Conservation (phyloP, 2,797 vertebrate species). For the Parauchenoglanis ngamensis region DNA sequence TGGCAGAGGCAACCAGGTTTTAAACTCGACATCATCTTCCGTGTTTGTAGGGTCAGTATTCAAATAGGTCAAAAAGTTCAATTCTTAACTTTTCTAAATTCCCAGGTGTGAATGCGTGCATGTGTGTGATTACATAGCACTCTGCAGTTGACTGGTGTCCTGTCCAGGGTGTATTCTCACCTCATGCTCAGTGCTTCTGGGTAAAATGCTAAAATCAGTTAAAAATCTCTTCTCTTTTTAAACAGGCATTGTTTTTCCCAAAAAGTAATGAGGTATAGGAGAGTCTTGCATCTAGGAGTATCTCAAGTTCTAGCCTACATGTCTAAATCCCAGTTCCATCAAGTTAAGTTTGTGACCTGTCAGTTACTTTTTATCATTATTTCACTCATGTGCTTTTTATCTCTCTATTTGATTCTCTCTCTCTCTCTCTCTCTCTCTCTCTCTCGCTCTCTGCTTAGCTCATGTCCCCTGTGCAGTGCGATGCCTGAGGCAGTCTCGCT, state of each 20-base stretch:
- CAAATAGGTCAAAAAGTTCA: neutral
- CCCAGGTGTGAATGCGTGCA: neutral
- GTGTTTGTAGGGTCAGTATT: neutral
- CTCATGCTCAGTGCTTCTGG: neutral
- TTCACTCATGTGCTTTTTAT: neutral
- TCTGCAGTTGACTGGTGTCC: neutral
- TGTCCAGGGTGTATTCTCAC: neutral
- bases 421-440: conserved; percentile 18
- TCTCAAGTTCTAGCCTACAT: conserved; percentile 21
- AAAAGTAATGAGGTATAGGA: neutral
- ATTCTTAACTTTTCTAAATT: neutral
- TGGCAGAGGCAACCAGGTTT: neutral
- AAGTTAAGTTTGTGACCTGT: conserved; percentile 22
- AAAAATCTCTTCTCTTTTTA: neutral
- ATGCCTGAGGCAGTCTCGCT: conserved; percentile 54
- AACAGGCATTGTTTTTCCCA: neutral
- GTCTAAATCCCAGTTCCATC: conserved; percentile 11
- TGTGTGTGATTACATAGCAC: neutral
- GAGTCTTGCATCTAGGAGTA: neutral
- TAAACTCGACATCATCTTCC: neutral
- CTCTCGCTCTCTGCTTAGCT: conserved; percentile 49
- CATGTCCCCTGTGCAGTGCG: conserved; percentile 55
- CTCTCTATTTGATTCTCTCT: conserved; percentile 21
- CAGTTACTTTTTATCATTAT: neutral
- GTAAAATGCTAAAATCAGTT: neutral